Conservation (phyloP, 2,113 vertebrate species). For the Xyrauchen texanus region DNA sequence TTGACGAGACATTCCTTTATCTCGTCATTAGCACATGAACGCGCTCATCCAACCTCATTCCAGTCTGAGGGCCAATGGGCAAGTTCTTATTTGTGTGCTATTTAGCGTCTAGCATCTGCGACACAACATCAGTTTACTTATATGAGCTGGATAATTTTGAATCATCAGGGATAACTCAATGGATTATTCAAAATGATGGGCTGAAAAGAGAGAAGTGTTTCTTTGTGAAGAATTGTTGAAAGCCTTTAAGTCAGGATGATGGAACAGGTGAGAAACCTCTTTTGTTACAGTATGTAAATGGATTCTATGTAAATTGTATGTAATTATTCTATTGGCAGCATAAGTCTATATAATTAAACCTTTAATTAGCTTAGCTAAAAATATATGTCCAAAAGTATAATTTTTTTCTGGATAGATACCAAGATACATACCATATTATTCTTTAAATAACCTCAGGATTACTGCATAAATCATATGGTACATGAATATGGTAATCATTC, state of each 20-base stretch:
- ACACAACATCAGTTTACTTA: background rate
- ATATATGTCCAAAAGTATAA: too few relatives aligned
- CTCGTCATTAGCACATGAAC: constrained; percentile 49
- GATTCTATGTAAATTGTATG: too few relatives aligned
- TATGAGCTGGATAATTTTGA: constrained; percentile 9
- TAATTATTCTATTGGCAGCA: too few relatives aligned
- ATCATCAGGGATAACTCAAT: background rate
- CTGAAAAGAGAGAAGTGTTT: background rate
- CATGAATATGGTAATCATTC: too few relatives aligned
- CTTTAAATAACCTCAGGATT: too few relatives aligned
- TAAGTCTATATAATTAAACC: too few relatives aligned
- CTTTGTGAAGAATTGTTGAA: constrained; percentile 13
- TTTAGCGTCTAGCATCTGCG: constrained; percentile 13
- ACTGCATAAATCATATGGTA: too few relatives aligned
- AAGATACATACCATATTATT: too few relatives aligned
- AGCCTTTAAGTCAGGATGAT: constrained; percentile 22
- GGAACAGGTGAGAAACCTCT: constrained; percentile 43
- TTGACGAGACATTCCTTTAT: constrained; percentile 62
- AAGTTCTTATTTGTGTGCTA: background rate
- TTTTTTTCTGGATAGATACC: too few relatives aligned
- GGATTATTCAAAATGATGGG: constrained; percentile 10
- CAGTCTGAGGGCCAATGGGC: constrained; percentile 16
- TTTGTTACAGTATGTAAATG: background rate
- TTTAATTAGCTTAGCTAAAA: too few relatives aligned
- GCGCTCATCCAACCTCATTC: constrained; percentile 57